These are phyloP conservation scores for Callyntrura sp. DNA, from an alignment of 2,888 invertebrate species.

Conservation along the genomic window DNA sequence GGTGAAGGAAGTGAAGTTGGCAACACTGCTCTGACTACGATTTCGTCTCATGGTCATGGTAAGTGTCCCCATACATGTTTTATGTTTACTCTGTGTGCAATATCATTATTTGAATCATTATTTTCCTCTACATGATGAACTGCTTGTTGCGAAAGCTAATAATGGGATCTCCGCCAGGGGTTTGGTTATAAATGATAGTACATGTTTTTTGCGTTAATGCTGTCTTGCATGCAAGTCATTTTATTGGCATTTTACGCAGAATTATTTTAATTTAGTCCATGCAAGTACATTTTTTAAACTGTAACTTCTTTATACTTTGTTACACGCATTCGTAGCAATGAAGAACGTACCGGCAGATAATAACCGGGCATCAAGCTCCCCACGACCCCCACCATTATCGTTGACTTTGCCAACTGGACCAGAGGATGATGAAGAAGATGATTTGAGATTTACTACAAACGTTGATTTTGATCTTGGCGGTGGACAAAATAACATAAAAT, in stretches of 20 bases:
- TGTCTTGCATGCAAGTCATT: too few species aligned
- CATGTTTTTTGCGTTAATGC: background rate
- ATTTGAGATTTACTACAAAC: conserved; percentile 78
- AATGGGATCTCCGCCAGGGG: too few species aligned
- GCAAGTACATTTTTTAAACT: background rate
- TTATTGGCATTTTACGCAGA: background rate
- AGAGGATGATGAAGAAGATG: conserved; percentile 80
- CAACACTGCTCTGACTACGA: conserved; percentile 61
- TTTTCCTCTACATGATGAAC: background rate
- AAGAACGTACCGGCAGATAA: conserved; percentile 40
- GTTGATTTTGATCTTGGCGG: conserved; percentile 63
- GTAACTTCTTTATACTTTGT: background rate
- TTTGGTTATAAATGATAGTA: background rate
- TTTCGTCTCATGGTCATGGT: conserved; percentile 47
- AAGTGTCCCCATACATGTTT: conserved; percentile 14
- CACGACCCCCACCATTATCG: conserved; percentile 70
- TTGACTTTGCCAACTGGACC: conserved; percentile 65
- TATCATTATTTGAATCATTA: background rate
- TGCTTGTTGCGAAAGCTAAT: too few species aligned
- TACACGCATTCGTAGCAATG: background rate
- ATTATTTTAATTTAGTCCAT: background rate
- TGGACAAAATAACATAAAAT: conserved; percentile 48
- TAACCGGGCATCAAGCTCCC: conserved; percentile 63
- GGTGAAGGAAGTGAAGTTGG: conserved; percentile 49
- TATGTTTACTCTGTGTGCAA: background rate